Conservation (phyloP, 2,797 vertebrate genomes). For the Chrosomus eos region DNA sequence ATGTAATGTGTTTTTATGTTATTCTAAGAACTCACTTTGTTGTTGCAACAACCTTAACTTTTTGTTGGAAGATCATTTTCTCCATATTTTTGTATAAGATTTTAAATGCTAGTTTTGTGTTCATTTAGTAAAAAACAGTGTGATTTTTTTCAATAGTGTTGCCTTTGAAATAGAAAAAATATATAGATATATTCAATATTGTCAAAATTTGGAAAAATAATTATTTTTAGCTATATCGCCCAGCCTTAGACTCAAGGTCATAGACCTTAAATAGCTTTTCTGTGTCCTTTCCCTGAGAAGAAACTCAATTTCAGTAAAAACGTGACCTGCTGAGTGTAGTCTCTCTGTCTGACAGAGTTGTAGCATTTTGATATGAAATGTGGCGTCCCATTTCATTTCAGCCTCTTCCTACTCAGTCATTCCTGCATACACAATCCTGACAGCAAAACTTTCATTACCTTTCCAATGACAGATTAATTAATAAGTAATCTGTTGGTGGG, state of each 20-base stretch:
- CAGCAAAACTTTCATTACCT: constrained; percentile 66
- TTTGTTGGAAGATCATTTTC: neutral
- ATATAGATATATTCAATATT: neutral
- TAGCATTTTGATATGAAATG: constrained; percentile 53
- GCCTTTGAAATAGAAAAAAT: neutral
- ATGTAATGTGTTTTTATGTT: neutral
- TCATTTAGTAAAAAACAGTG: neutral
- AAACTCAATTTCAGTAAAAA: constrained; percentile 4
- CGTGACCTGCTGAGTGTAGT: neutral
- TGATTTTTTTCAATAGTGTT: neutral
- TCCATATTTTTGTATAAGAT: neutral
- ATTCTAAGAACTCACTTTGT: neutral
- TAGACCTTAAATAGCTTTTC: neutral
- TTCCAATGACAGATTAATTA: constrained; percentile 67
- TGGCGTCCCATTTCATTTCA: constrained; percentile 54
- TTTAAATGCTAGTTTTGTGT: neutral
- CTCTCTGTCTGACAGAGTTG: constrained; percentile 34
- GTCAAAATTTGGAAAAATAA: too few relatives aligned
- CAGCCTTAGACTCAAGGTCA: neutral
- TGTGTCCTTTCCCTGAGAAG: neutral
- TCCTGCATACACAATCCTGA: constrained; percentile 53
- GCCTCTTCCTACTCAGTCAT: constrained; percentile 49
- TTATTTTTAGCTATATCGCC: neutral
- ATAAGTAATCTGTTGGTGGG: constrained; percentile 62
- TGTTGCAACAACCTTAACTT: neutral